Percentiles rank a stretch among this genome's conserved stretches.
phyloP scores from a whole-genome alignment of 35 echinoderm and acorn worm species.

The Stichopus chloronotus region DNA sequence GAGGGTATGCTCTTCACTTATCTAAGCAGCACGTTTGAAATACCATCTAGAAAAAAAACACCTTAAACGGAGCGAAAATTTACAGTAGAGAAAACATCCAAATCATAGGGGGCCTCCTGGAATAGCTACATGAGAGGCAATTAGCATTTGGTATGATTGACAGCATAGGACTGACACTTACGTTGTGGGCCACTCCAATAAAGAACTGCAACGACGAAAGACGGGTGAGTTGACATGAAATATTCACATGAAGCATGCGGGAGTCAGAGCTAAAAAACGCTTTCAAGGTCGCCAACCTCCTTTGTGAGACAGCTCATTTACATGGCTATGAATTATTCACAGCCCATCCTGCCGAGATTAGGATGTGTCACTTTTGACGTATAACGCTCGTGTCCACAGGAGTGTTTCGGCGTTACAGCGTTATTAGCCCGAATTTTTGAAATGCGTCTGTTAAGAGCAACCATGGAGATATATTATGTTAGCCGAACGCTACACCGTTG shows the following conservation, averaged over 20 bases:
- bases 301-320: slow-evolving; percentile 52
- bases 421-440: slow-evolving; percentile 48
- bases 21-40: neutral
- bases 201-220: neutral
- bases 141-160: slow-evolving; percentile 48
- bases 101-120: slow-evolving; percentile 22
- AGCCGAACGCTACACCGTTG: neutral
- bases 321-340: slow-evolving; percentile 54
- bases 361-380: slow-evolving; percentile 52
- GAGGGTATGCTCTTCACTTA: neutral
- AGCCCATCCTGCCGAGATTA: slow-evolving; percentile 45
- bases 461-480: neutral
- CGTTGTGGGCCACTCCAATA: slow-evolving; percentile 10
- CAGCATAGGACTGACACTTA: slow-evolving; percentile 33
- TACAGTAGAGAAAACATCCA: slow-evolving; percentile 16
- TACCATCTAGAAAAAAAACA: neutral
- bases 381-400: slow-evolving; percentile 2
- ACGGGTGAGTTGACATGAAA: neutral
- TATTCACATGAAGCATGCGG: slow-evolving; percentile 20
- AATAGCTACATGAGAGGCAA: slow-evolving; percentile 50
- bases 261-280: slow-evolving; percentile 30
- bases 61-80: slow-evolving; percentile 10
- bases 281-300: slow-evolving; percentile 48
- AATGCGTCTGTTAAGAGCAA: neutral
- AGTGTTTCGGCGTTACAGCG: slow-evolving; percentile 11